Conservation (phyloP, 2,113 vertebrate genomes). For the Muntiacus muntjak region DNA sequence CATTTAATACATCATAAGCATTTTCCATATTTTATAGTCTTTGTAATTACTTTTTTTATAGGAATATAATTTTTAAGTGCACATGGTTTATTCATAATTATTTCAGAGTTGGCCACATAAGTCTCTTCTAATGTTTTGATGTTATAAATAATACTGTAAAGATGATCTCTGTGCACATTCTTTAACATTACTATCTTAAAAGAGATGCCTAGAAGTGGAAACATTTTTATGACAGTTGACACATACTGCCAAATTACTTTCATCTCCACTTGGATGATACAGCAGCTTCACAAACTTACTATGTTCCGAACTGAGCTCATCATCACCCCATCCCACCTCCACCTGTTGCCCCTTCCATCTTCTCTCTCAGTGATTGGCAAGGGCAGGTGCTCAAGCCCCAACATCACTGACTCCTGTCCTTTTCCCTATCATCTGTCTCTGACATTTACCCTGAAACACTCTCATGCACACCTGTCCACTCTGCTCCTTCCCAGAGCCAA, state of each 20-base stretch:
- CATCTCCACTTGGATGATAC: slow-evolving; percentile 45
- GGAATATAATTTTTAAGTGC: slow-evolving; percentile 65
- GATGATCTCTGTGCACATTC: not conserved
- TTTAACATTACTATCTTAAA: slow-evolving; percentile 57
- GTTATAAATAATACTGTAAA: slow-evolving; percentile 60
- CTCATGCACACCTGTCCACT: not conserved
- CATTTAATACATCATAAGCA: slow-evolving; percentile 46
- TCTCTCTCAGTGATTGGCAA: slow-evolving; percentile 35
- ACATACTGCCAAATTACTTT: slow-evolving; percentile 56
- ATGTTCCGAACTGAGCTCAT: slow-evolving; percentile 53
- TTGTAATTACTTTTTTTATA: slow-evolving; percentile 58
- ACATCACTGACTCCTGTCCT: not conserved
- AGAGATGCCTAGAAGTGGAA: slow-evolving; percentile 53
- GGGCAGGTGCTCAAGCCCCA: slow-evolving; percentile 42
- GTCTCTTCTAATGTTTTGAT: slow-evolving; percentile 55
- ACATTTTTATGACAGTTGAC: slow-evolving; percentile 55
- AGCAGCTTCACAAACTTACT: slow-evolving; percentile 50
- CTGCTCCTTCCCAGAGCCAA: not conserved
- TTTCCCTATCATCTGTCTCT: slow-evolving; percentile 25
- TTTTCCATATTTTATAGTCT: slow-evolving; percentile 46
- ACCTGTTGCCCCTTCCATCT: slow-evolving; percentile 55
- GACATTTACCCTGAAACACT: slow-evolving; percentile 46
- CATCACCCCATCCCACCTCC: slow-evolving; percentile 46
- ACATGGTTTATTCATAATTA: slow-evolving; percentile 63
- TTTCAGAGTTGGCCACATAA: slow-evolving; percentile 45